Conservation (phyloP, 2,797 vertebrate genomes). For the Mallotus villosus region DNA sequence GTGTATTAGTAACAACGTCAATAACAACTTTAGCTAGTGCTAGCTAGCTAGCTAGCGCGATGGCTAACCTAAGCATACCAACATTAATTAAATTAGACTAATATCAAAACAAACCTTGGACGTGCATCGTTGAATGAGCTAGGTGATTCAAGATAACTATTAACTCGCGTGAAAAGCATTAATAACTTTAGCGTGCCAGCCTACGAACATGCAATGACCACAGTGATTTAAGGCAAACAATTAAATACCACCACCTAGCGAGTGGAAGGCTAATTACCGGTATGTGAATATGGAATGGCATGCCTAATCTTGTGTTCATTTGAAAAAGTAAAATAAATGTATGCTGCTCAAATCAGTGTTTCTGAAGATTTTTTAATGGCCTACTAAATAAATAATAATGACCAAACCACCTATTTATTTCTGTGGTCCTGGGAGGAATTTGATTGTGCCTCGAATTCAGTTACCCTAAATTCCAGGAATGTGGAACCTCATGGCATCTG, state of each 20-base stretch:
- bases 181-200: no score
- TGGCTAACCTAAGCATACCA: not conserved
- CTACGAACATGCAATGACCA: no score
- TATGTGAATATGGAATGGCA: no score
- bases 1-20: no score
- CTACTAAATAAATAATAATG: no score
- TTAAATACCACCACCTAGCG: conserved; percentile 12
- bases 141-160: not conserved
- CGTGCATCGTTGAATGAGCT: not conserved
- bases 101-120: not conserved
- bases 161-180: no score
- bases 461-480: conserved; percentile 45
- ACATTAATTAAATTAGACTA: not conserved
- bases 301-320: no score
- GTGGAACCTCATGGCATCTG: conserved; percentile 54
- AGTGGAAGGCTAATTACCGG: not conserved
- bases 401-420: no score
- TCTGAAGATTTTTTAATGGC: not conserved
- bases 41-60: conserved; percentile 18
- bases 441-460: not conserved
- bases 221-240: not conserved
- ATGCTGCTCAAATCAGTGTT: not conserved
- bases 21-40: not conserved
- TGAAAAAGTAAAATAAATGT: not conserved
- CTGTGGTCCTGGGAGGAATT: not conserved